Conservation (phyloP, 2,797 vertebrate species). For the Fistularia commersonii region DNA sequence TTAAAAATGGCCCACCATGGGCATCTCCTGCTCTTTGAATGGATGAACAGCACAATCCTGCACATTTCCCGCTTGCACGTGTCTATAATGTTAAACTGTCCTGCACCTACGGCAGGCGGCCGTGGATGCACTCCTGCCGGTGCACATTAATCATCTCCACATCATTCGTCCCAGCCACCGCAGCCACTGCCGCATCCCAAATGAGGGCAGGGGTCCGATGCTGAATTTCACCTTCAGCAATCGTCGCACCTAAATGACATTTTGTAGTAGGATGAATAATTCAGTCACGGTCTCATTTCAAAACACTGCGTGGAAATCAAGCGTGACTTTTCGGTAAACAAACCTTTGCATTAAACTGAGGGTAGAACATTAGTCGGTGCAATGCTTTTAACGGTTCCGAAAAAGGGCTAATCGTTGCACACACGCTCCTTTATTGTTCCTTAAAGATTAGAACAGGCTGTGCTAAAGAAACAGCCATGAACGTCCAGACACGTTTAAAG, state of each 20-base stretch:
- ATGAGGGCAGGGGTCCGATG: background rate
- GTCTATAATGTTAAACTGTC: constrained; percentile 18
- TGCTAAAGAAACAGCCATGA: constrained; percentile 18
- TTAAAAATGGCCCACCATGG: too few relatives aligned
- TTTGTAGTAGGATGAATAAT: constrained; percentile 29
- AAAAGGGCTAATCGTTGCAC: constrained; percentile 22
- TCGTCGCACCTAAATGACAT: constrained; percentile 13
- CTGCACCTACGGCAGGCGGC: constrained; percentile 12
- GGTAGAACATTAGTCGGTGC: background rate
- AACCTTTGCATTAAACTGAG: background rate
- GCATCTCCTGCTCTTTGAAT: too few relatives aligned
- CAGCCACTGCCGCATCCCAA: constrained; percentile 1
- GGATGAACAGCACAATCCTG: too few relatives aligned
- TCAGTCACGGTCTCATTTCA: too few relatives aligned
- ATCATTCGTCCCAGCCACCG: constrained; percentile 3
- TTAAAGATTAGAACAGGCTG: constrained; percentile 28
- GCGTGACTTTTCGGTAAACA: constrained; percentile 4
- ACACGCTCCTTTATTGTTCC: constrained; percentile 11
- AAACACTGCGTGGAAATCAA: too few relatives aligned
- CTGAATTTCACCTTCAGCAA: constrained; percentile 21
- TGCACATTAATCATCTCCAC: constrained; percentile 40
- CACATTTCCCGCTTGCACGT: too few relatives aligned
- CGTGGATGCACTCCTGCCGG: background rate
- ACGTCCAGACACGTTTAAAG: constrained; percentile 36
- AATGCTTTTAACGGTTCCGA: constrained; percentile 5